phyloP scores from a whole-genome alignment of 2,888 invertebrate species.

The Sphaerophoria rueppellii region DNA sequence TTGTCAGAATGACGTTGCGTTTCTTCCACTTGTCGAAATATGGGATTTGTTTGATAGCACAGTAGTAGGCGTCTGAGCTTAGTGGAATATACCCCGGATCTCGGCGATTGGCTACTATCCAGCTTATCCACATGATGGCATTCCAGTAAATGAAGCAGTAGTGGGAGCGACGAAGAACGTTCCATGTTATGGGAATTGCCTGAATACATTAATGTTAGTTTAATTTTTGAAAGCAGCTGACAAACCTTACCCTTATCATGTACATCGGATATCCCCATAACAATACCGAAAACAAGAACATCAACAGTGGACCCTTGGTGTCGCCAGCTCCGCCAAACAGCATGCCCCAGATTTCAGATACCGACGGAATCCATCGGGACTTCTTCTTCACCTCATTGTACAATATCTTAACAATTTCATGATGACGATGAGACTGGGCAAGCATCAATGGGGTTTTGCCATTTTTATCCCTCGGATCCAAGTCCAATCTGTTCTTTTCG shows the following conservation, averaged over 20 bases:
- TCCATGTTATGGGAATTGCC: constrained; percentile 96
- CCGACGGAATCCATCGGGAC: constrained; percentile 93
- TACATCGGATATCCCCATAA: constrained; percentile 98
- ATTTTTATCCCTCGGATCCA: constrained; percentile 94
- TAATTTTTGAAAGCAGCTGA: background rate
- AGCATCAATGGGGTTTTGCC: constrained; percentile 95
- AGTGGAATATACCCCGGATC: constrained; percentile 95
- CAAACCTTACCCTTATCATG: constrained; percentile 87
- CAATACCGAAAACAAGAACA: constrained; percentile 92
- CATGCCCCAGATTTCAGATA: constrained; percentile 94
- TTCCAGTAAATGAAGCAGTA: constrained; percentile 96
- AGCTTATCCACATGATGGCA: constrained; percentile 95
- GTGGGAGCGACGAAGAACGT: constrained; percentile 91
- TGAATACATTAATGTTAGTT: constrained; percentile 79
- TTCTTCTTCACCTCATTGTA: constrained; percentile 91
- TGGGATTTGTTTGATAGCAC: constrained; percentile 95
- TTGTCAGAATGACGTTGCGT: constrained; percentile 89
- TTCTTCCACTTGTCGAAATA: constrained; percentile 97
- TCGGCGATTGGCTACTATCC: constrained; percentile 93
- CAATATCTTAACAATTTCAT: constrained; percentile 91
- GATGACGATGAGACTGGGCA: constrained; percentile 93
- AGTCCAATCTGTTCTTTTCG: constrained; percentile 94
- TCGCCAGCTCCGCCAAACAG: constrained; percentile 95
- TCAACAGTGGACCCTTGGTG: constrained; percentile 92
- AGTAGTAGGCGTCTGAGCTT: constrained; percentile 94